These are phyloP conservation scores for Avahi laniger DNA, from an alignment of 2,797 vertebrate genomes.

Conservation along the genomic window DNA sequence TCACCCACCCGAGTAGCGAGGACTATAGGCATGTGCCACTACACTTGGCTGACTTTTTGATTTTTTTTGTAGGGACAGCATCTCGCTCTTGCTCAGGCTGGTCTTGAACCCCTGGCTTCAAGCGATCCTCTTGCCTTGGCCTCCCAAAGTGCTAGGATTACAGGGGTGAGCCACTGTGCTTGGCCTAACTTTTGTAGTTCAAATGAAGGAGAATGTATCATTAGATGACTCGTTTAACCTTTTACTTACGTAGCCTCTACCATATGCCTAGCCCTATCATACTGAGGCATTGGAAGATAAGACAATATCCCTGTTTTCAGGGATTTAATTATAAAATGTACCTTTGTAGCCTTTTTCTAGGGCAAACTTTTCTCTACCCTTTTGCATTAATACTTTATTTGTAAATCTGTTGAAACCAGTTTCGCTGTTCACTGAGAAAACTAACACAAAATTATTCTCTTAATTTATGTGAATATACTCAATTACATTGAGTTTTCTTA, in stretches of 20 bases:
- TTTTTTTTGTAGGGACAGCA: background rate
- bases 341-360: background rate
- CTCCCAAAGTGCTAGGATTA: background rate
- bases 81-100: too few species aligned
- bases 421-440: background rate
- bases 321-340: background rate
- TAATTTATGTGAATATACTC: constrained; percentile 20
- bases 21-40: background rate
- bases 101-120: too few species aligned
- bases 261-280: background rate
- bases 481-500: background rate
- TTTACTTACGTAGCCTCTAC: background rate
- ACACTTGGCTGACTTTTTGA: background rate
- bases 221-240: background rate
- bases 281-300: background rate
- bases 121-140: too few species aligned
- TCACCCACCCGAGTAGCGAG: background rate
- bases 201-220: background rate
- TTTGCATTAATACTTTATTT: constrained; percentile 19
- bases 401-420: constrained; percentile 1
- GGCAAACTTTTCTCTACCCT: background rate
- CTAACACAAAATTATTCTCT: background rate
- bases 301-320: background rate
- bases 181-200: background rate
- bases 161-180: background rate